phyloP scores from a whole-genome alignment of 2,888 invertebrate genomes.

The Rhabditoides inermis region DNA sequence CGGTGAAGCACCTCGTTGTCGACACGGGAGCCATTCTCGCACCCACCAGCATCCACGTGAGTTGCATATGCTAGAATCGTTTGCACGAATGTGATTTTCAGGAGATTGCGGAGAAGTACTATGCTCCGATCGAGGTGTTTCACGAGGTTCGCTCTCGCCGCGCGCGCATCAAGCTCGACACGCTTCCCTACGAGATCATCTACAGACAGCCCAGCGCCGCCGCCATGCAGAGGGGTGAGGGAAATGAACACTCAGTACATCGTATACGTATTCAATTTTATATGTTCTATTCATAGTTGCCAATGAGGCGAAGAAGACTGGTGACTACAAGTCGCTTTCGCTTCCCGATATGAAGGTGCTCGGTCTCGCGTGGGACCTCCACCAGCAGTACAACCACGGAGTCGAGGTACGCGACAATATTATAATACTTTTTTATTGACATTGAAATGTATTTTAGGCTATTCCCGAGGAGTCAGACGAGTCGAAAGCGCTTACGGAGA shows the following conservation, averaged over 20 bases:
- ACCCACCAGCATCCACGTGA: slow-evolving; percentile 73
- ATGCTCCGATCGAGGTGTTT: slow-evolving; percentile 29
- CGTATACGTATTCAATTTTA: background rate
- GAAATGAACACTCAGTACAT: no score
- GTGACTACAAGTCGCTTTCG: slow-evolving; percentile 86
- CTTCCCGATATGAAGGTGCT: slow-evolving; percentile 87
- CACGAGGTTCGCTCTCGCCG: slow-evolving; percentile 23
- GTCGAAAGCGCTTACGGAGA: no score
- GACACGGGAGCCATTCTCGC: slow-evolving; percentile 89
- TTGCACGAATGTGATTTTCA: slow-evolving; percentile 5
- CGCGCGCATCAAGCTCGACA: slow-evolving; percentile 61
- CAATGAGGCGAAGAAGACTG: slow-evolving; percentile 89
- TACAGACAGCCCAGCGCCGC: slow-evolving; percentile 76
- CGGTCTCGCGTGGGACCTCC: slow-evolving; percentile 83
- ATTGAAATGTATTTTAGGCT: no score
- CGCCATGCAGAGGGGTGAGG: slow-evolving; percentile 66
- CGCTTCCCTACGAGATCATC: slow-evolving; percentile 77
- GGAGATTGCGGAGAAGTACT: slow-evolving; percentile 26
- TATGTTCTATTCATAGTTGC: slow-evolving; percentile 61
- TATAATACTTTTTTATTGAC: background rate
- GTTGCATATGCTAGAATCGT: slow-evolving; percentile 8
- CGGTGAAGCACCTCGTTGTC: slow-evolving; percentile 74
- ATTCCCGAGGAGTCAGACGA: no score
- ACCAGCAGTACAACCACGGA: slow-evolving; percentile 55
- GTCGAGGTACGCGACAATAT: slow-evolving; percentile 2